Evolutionary conservation across 2,797 vertebrate genomes (phyloP), one percentile per base, ranked within the genome.

Genomic region (Pachyuromys duprasi): DNA sequence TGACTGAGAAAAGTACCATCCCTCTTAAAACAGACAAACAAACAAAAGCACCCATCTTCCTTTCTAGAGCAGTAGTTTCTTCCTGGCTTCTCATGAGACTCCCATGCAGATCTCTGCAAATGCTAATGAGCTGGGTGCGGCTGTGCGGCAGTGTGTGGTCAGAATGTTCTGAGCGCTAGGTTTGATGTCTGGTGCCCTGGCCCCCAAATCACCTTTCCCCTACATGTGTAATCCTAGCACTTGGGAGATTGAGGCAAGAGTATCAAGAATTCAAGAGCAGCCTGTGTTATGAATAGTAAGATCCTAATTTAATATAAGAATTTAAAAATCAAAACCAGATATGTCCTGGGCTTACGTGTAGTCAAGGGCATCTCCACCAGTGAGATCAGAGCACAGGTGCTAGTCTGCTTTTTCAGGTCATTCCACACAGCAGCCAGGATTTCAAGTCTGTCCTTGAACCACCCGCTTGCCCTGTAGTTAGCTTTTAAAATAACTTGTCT

Each of bases 401-500:
- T 31, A 36, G 17, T 36, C 60, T 22, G 0, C 28, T 24, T 14
- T 45, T 15, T 36, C 60, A 49, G 7, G 18, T 60, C 22, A 4
- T 0, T 55, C 17, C 11, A 70, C 39, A 33, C 28, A 72, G 57
- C 89, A 60, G 74, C 53, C n/a, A 0, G 13, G 80, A 57, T 82
- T 74, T 45, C 89, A 65, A 94, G 84, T 24, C 76, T 93, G 81
- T 45, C 95, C 95, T 94, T 90, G 93, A 74, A 84, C 92, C 28
- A 74, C 45, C 70, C n/a, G 86, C 65, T 36, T 49, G 76, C 69
- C 75, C 93, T 7, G 89, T 60, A 28, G 88, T 74, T 90, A 95
- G 62, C 70, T 96, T 97, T 97, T 96, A 97, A 97, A 97, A 98
- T 97, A 97, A 96, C 96, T 89, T 20, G 1, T 92, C 94, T 94